A percentile compares a stretch with the other conserved stretches of the same genome.
Conservation (phyloP, 2,113 vertebrate genomes). For the Psittacara wagleri region DNA sequence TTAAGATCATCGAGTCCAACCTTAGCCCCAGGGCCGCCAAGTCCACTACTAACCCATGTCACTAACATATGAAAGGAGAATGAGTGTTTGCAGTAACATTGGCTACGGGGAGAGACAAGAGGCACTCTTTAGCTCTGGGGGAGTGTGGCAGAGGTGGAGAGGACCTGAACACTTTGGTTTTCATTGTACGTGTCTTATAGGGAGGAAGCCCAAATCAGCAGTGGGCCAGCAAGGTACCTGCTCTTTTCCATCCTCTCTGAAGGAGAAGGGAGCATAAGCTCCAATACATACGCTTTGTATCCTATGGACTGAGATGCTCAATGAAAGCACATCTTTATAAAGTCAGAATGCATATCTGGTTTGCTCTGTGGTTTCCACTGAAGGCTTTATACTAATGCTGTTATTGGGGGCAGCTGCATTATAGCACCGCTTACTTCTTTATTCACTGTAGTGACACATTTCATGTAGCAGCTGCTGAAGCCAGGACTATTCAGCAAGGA, state of each 20-base stretch:
- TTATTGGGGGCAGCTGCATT: conserved; percentile 73
- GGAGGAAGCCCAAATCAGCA: background rate
- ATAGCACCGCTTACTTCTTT: conserved; percentile 67
- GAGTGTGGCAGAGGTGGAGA: background rate
- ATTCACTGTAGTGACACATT: conserved; percentile 73
- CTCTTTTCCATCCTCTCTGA: background rate
- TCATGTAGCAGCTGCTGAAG: conserved; percentile 77
- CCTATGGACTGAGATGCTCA: background rate
- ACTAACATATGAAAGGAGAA: rapidly evolving
- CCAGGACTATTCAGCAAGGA: conserved; percentile 68
- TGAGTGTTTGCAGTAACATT: rapidly evolving
- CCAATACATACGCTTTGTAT: background rate
- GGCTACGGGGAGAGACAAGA: background rate
- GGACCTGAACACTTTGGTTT: rapidly evolving
- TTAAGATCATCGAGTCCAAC: background rate
- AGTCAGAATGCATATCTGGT: conserved; percentile 46
- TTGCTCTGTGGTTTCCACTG: conserved; percentile 43
- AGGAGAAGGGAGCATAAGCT: background rate
- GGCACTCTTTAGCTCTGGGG: background rate
- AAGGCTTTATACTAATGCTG: conserved; percentile 66
- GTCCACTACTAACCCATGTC: background rate
- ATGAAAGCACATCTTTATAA: conserved; percentile 19
- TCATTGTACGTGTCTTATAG: background rate
- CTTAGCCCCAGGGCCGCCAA: background rate
- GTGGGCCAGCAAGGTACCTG: background rate